Base-by-base conservation (phyloP, 2,797 vertebrate genomes). In the Basileuterus tristriatus region DNA sequence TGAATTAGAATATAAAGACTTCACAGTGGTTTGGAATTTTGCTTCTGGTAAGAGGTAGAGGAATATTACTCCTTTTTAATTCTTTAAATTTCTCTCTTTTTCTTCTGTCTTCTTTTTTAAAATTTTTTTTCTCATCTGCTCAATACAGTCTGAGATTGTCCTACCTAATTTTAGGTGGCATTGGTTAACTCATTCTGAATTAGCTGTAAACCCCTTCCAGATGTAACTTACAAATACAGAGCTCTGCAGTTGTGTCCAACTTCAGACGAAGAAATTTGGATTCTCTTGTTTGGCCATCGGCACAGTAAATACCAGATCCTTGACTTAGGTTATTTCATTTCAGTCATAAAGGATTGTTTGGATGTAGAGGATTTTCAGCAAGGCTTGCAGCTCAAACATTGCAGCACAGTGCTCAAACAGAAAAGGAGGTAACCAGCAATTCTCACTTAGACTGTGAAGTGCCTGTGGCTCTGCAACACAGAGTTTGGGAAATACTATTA, bases 91-190 rank as follows among this genome's bases (percentile, higher is more conserved):
- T 34, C 5, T 4, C 12, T 47, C 7, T 11, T 6, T 37, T 36
- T 46, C 15, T 34, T 5, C 16, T 37, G 7, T 22, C 15, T 34
- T 24, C 3, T 16, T 18, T 13, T 50, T 27, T 34, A 8, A 5
- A 3, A 9, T 43, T 47, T 30, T 18, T 30, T 14, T 6, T 0
- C 0, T 3, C 6, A 9, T 5, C 26, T 15, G 2, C 60, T 81
- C 81, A 50, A 34, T 53, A 62, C 9, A 50, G 13, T 49, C 36
- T 62, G n/a, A 39, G 14, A 39, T 39, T 39, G 27, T 69, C 59
- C 50, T 84, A 16, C 17, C 13, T 82, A 32, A 71, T 82, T 91
- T 62, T 65, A 72, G 24, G 36, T 13, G 53, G 47, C 29, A 59
- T 21, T 50, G 17, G 9, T 58, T 89, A 82, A 82, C 24, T 79